These are phyloP conservation scores for Triops cancriformis DNA, from an alignment of 1,140 invertebrate genomes.

Conservation along the genomic window DNA sequence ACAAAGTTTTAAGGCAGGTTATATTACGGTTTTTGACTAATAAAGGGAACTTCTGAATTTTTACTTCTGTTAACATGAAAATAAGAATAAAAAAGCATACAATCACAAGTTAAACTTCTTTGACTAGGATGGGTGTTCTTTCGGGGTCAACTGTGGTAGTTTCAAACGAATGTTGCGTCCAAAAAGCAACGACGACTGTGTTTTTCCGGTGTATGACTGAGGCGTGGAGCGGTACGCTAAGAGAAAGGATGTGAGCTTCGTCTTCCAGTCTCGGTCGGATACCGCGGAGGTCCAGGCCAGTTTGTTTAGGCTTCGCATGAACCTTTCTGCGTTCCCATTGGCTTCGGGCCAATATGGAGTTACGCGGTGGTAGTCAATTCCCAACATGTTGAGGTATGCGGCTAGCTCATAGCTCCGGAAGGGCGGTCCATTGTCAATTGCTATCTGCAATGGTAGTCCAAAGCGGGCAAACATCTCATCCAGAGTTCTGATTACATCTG, in stretches of 20 bases:
- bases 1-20: not conserved
- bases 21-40: too few relatives aligned
- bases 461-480: too few relatives aligned
- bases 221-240: not conserved
- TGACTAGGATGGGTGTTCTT: not conserved
- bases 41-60: not conserved
- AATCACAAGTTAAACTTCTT: not conserved
- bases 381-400: too few relatives aligned
- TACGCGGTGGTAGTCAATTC: too few relatives aligned
- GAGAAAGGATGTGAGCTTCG: not conserved
- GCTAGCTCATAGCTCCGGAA: too few relatives aligned
- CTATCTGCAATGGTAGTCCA: too few relatives aligned
- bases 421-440: too few relatives aligned
- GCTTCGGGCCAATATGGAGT: too few relatives aligned
- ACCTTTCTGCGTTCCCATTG: too few relatives aligned
- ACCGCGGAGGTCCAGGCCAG: too few relatives aligned
- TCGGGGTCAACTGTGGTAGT: not conserved
- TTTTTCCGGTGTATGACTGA: constrained; percentile 15
- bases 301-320: too few relatives aligned
- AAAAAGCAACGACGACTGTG: not conserved
- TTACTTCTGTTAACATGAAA: not conserved
- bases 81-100: not conserved
- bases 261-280: constrained; percentile 29
- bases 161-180: not conserved
- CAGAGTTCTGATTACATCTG: too few relatives aligned